These are phyloP conservation scores for Cassiopea xamachana DNA, from an alignment of 30 jellyfish, hydroid and myxozoan genomes.

Conservation along the genomic window DNA sequence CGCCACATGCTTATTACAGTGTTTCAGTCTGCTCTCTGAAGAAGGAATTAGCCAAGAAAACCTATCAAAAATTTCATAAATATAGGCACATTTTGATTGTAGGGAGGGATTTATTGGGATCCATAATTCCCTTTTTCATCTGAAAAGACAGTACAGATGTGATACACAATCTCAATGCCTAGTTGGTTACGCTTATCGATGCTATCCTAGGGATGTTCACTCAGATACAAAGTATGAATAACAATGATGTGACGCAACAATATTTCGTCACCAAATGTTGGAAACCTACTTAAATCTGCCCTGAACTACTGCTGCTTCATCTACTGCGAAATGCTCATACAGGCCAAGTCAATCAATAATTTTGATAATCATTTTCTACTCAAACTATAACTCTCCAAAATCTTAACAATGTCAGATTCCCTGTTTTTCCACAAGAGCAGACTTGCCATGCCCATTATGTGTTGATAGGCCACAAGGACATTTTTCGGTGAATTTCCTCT, in stretches of 20 bases:
- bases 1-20: neutral
- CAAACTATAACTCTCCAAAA: too few relatives aligned
- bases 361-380: neutral
- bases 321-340: neutral
- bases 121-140: neutral
- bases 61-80: neutral
- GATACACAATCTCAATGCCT: neutral
- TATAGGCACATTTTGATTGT: neutral
- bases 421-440: too few relatives aligned
- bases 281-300: neutral
- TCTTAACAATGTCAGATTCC: too few relatives aligned
- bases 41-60: neutral
- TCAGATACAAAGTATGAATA: too few relatives aligned
- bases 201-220: too few relatives aligned
- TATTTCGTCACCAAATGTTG: neutral
- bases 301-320: neutral
- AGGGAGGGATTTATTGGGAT: neutral
- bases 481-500: too few relatives aligned
- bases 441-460: too few relatives aligned
- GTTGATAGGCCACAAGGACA: too few relatives aligned
- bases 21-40: neutral
- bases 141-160: neutral
- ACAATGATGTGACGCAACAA: too few relatives aligned
- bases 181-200: too few relatives aligned
- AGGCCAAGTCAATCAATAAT: neutral